Base-by-base conservation (phyloP, 2,888 invertebrate genomes). In the Thelaira solivaga region DNA sequence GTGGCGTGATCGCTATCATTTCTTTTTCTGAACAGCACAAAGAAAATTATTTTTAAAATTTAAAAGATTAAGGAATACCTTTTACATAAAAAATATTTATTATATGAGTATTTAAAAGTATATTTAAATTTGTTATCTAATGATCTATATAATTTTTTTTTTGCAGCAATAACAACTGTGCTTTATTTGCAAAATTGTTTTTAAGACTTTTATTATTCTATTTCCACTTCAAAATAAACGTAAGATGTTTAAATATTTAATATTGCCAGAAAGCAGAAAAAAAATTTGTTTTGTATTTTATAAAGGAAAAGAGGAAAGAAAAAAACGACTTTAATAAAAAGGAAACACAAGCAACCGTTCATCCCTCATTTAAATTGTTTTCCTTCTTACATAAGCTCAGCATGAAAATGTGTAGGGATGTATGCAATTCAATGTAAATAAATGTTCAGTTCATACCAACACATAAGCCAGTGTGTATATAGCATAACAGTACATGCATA, bases 161-260 rank as follows among this genome's bases (percentile, higher is more conserved):
- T 10, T 10, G 1, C 39, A 16, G 4, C 49, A 13, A 10, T 47
- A 20, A 10, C 45, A 47, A 47, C 6, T 8, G 26, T 2, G 7
- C 29, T 49, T 8, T 18, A 41, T 18, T 8, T 18, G 10, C 8
- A 18, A 2, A 18, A 41, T 34, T 3, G 5, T 36, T n/a, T 16
- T 26, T 18, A 11, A 4, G 16, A 39, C 2, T 39, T 26, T 29
- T 22, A 34, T 45, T 29, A 5, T 18, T 7, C 36, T 4, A 31
- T 53, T 31, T 45, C 6, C 10, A 55, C 31, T 36, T 45, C n/a
- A 29, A 68, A 24, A 39, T 29, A 47, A 62, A 62, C 4, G 18
- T 51, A 62, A 61, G 45, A 61, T 26, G 34, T 62, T 76, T 55
- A 72, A 62, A 72, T 67, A 72, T 61, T 67, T 61, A 67, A 55